Conservation (phyloP, 2,797 vertebrate genomes). For the Sylvia borin region DNA sequence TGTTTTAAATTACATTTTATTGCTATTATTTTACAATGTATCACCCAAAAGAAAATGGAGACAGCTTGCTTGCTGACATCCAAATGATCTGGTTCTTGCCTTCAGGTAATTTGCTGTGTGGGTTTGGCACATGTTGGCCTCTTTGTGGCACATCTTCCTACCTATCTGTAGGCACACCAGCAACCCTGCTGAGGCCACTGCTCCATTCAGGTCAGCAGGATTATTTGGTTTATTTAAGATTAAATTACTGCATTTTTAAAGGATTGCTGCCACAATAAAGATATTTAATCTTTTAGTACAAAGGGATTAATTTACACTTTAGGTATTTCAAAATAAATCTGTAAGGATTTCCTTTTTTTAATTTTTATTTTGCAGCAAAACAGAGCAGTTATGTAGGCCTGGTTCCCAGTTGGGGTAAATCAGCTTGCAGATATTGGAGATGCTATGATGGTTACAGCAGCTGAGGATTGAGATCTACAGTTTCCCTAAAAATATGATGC, state of each 20-base stretch:
- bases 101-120: accelerated
- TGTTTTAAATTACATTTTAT: neutral
- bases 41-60: neutral
- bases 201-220: neutral
- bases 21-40: neutral
- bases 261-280: neutral
- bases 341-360: neutral
- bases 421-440: neutral
- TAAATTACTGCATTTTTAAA: neutral
- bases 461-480: neutral
- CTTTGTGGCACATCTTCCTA: neutral
- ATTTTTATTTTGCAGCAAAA: neutral
- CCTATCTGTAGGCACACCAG: neutral
- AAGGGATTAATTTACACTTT: neutral
- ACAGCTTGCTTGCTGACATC: neutral
- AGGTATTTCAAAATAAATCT: neutral
- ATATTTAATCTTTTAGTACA: neutral
- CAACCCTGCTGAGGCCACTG: neutral
- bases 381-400: neutral
- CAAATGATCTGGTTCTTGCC: neutral
- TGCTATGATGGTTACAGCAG: neutral
- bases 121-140: neutral
- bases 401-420: neutral
- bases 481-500: neutral
- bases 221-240: neutral